Percentiles rank a stretch among this genome's conserved stretches.
Evolutionary conservation across 2,797 vertebrate genomes (phyloP).

Genomic region (Heteromormyrus szaboi): DNA sequence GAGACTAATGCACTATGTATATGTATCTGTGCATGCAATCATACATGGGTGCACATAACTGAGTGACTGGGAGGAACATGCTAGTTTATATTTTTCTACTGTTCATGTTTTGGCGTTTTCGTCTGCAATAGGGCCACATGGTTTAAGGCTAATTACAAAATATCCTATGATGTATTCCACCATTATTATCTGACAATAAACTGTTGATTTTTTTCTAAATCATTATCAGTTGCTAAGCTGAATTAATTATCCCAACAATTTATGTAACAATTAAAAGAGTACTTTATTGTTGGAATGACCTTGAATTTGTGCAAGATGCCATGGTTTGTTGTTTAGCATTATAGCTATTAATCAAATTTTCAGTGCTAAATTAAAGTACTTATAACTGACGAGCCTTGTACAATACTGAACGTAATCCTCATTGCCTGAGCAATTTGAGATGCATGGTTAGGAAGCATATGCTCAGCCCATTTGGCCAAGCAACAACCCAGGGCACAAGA

Average conservation of each 20-base stretch:
- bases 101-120: neutral
- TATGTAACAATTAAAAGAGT: neutral
- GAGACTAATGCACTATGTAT: neutral
- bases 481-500: neutral
- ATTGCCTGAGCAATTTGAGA: neutral
- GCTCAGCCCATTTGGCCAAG: neutral
- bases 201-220: neutral
- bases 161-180: neutral
- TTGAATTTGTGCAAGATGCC: neutral
- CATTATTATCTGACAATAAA: neutral
- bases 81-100: neutral
- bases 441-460: neutral
- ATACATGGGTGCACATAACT: neutral
- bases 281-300: neutral
- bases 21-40: neutral
- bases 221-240: constrained; percentile 28
- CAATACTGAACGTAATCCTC: neutral
- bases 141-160: neutral
- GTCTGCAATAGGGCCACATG: neutral
- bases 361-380: neutral
- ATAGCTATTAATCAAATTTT: neutral
- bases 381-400: neutral
- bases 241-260: neutral
- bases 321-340: neutral
- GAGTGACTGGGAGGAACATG: neutral